Base-by-base conservation (phyloP, 2,797 vertebrate species). In the Gymnocypris eckloni region DNA sequence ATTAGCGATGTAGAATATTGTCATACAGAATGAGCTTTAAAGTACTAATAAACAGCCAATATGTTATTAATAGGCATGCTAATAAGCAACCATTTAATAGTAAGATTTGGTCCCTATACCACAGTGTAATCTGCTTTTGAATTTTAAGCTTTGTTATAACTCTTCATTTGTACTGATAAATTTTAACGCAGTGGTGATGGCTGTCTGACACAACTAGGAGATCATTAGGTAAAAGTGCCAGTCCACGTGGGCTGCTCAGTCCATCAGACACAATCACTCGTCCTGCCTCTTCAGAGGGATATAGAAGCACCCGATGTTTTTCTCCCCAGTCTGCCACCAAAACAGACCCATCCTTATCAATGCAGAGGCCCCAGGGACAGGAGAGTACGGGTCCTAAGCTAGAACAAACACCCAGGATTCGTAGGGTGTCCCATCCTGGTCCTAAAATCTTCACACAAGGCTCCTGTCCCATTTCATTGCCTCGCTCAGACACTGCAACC, bases 121-220 rank as follows among this genome's bases (percentile, higher is more conserved):
- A 54, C 7, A 54, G 52, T 54, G 18, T 54, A 20, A 54, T 11
- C n/a, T 25, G 66, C 9, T 56, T 81, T 33, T 83, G 41, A 72
- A 33, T 82, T 6, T 1, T 73, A 6, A 54, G 45, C 52, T 56
- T 71, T 76, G n/a, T 16, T 9, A 37, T 50, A 69, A 66, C 54
- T 2, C 18, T 6, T 28, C 67, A 90, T 89, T 94, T 95, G 92
- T 96, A 96, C 79, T 90, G 92, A 89, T 94, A 97, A 72, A 96
- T 92, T 89, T 96, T 96, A 25, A 97, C 89, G 88, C 96, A 96
- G 81, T 96, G 96, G 87, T 96, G 95, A 96, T 96, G 96, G 89
- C 96, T 96, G 83, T 96, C 96, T 7, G 95, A 95, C 82, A 96
- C 95, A 66, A 94, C 93, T 2, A 97, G 89, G 9, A 94, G 93